These are phyloP conservation scores for Melanargia galathea DNA, from an alignment of 2,888 invertebrate genomes.

Conservation along the genomic window DNA sequence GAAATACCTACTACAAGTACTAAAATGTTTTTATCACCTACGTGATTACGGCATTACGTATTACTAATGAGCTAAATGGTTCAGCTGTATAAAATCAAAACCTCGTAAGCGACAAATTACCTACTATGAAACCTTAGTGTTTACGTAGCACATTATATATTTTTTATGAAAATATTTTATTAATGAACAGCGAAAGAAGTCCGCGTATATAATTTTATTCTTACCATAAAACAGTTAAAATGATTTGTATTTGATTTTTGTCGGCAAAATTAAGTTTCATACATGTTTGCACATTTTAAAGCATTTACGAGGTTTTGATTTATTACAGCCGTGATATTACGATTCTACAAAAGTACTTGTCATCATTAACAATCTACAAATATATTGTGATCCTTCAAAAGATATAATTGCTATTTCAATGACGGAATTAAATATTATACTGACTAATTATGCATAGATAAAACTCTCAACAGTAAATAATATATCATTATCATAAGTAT, in stretches of 20 bases:
- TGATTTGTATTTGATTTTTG: not conserved
- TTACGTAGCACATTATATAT: not conserved
- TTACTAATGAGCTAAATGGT: not conserved
- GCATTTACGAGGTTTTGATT: not conserved
- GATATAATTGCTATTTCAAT: not conserved
- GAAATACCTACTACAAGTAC: conserved; percentile 7
- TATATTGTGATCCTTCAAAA: conserved; percentile 6
- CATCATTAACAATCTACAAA: conserved; percentile 5
- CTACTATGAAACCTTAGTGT: no score
- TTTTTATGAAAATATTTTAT: not conserved
- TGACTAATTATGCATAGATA: not conserved
- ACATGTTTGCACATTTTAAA: not conserved
- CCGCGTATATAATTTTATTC: not conserved
- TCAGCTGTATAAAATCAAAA: not conserved
- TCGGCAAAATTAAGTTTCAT: not conserved
- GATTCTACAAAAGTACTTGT: not conserved
- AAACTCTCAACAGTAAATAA: not conserved
- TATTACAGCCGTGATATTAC: not conserved
- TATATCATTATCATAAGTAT: not conserved
- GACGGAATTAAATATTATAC: not conserved
- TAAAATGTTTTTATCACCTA: not conserved
- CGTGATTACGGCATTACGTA: no score
- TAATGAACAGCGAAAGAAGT: not conserved
- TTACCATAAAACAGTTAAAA: not conserved
- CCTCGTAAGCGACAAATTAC: not conserved